phyloP scores from a whole-genome alignment of 23 tunicate species.

The Phallusia fumigata region DNA sequence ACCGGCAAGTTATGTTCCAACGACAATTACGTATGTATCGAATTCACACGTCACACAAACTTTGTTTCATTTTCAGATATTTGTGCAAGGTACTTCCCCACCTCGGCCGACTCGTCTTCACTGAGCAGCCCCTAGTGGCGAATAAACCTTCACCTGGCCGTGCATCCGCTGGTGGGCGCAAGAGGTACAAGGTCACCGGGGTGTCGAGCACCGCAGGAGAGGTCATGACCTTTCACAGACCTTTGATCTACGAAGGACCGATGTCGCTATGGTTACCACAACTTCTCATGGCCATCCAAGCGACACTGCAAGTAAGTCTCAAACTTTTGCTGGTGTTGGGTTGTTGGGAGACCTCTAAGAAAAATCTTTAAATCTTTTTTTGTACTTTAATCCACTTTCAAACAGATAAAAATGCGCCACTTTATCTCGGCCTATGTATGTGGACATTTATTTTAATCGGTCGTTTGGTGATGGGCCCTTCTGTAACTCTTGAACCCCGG shows the following conservation, averaged over 20 bases:
- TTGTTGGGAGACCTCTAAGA: too few species aligned
- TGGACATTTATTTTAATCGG: too few species aligned
- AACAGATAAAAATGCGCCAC: too few species aligned
- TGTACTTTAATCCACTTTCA: too few species aligned
- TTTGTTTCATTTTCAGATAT: conserved; percentile 37
- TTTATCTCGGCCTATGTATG: too few species aligned
- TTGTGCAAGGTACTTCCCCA: conserved; percentile 75
- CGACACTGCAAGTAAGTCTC: conserved; percentile 50
- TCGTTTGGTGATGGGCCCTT: too few species aligned
- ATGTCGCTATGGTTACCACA: conserved; percentile 88
- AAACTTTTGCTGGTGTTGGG: too few species aligned
- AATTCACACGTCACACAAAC: too few species aligned
- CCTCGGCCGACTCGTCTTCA: conserved; percentile 66
- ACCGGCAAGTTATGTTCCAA: too few species aligned
- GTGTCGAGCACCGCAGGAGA: conserved; percentile 77
- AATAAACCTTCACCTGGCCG: conserved; percentile 28
- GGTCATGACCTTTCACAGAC: conserved; percentile 41
- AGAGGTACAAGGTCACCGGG: conserved; percentile 73
- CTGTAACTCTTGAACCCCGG: too few species aligned
- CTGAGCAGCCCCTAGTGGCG: conserved; percentile 43
- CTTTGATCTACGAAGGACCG: conserved; percentile 73
- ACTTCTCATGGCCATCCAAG: conserved; percentile 60
- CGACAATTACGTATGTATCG: too few species aligned
- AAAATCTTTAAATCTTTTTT: too few species aligned
- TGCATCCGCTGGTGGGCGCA: conserved; percentile 49